Base-by-base conservation (phyloP, 2,113 vertebrate species). In the Acanthochromis polyacanthus region DNA sequence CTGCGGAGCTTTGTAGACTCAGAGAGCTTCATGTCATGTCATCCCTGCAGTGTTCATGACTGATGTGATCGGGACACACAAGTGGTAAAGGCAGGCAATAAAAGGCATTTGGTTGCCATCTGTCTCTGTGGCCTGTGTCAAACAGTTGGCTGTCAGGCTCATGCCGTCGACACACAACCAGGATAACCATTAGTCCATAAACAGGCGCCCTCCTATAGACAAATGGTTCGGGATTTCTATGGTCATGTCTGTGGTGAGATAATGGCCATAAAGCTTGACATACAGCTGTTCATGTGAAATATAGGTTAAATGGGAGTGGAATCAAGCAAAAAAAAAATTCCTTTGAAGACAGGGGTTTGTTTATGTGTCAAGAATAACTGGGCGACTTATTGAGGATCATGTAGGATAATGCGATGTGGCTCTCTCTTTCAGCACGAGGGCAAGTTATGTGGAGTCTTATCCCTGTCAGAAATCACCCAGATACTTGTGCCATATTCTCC, bases 81-180 rank as follows among this genome's bases (percentile, higher is more conserved):
- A 88, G 88, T 89, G 92, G 88, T 87, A 84, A 62, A 86, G 87
- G 81, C 89, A 77, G 82, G 86, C 89, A 93, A 87, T 93, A 93
- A 93, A 94, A 89, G 84, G 83, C 88, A 93, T 94, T 94, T 94
- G 91, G 89, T 86, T 82, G 76, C 86, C 91, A 93, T 94, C 90
- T 94, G 93, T 93, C 90, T 90, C 71, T 81, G 85, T 77, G 85
- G 89, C 89, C 82, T 90, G 87, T 86, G 89, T 89, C 85, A 89
- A 90, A 90, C 91, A 93, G 89, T 90, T 92, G 91, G 87, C 85
- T 80, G 83, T 86, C 86, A 88, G 65, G 63, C 82, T 82, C 85
- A 90, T 81, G 81, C 87, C 86, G 74, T 52, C 72, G 85, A 89
- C 81, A 79, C 86, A 91, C 87, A 82, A 88, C 75, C 86, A 81